phyloP scores from a whole-genome alignment of 2,113 vertebrate species.

The Rhinoptilus africanus region DNA sequence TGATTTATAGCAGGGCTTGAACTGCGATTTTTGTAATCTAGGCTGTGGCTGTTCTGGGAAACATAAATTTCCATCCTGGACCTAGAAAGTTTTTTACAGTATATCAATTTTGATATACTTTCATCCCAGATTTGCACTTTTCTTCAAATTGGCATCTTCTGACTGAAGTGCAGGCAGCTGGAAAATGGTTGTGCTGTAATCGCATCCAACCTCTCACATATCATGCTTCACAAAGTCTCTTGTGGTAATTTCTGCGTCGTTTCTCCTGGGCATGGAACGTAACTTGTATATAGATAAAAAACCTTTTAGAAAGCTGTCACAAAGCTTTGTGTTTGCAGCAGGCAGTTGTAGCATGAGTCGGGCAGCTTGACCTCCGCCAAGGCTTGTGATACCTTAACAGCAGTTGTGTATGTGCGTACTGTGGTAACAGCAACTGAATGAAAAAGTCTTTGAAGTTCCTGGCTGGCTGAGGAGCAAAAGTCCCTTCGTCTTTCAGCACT shows the following conservation, averaged over 20 bases:
- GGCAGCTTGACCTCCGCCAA: not conserved
- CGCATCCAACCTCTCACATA: not conserved
- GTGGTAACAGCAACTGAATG: not conserved
- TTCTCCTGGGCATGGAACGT: not conserved
- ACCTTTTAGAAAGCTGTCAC: not conserved
- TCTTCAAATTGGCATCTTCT: not conserved
- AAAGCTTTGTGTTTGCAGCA: not conserved
- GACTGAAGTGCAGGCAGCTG: not conserved
- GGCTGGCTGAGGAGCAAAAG: constrained; percentile 27
- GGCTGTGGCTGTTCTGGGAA: not conserved
- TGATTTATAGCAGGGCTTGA: constrained; percentile 7
- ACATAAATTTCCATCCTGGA: not conserved
- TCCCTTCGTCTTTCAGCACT: constrained; percentile 22
- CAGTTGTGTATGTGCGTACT: not conserved
- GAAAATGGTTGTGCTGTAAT: not conserved
- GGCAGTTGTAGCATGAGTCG: not conserved
- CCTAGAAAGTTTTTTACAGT: not conserved
- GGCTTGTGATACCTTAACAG: constrained; percentile 6
- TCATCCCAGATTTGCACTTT: not conserved
- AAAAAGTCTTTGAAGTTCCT: constrained; percentile 27
- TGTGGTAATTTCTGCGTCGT: not conserved
- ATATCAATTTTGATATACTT: not conserved
- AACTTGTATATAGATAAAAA: not conserved
- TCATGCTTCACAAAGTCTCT: not conserved
- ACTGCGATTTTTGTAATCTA: not conserved